These are phyloP conservation scores for Chrysotoxum bicinctum DNA, from an alignment of 2,888 invertebrate genomes.

Conservation along the genomic window DNA sequence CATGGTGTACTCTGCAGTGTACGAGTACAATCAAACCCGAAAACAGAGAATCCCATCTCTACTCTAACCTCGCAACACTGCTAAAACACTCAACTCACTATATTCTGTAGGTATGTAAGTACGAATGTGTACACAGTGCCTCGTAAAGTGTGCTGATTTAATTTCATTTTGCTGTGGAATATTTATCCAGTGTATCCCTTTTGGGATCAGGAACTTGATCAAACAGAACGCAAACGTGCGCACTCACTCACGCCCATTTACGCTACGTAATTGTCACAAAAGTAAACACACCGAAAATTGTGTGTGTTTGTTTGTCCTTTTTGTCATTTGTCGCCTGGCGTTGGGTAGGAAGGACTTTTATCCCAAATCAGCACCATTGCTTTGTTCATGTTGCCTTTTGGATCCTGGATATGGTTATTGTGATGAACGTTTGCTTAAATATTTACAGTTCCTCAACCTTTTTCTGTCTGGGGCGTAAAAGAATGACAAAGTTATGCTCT, in stretches of 20 bases:
- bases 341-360: not conserved
- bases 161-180: conserved; percentile 59
- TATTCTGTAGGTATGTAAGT: not conserved
- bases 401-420: conserved; percentile 9
- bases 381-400: not conserved
- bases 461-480: conserved; percentile 29
- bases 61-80: not conserved
- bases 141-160: conserved; percentile 63
- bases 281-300: conserved; percentile 59
- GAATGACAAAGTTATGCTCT: conserved; percentile 56
- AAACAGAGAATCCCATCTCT: not conserved
- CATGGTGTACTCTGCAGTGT: too few relatives aligned
- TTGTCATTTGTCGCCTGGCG: conserved; percentile 63
- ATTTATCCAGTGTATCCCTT: conserved; percentile 67
- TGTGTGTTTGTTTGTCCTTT: conserved; percentile 59
- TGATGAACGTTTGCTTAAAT: conserved; percentile 49
- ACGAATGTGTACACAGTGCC: not conserved
- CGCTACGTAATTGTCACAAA: conserved; percentile 68
- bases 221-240: conserved; percentile 68
- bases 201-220: conserved; percentile 66
- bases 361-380: conserved; percentile 1
- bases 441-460: conserved; percentile 42
- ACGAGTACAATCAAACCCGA: conserved; percentile 9
- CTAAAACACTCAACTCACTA: not conserved
- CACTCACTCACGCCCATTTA: conserved; percentile 66